Evolutionary conservation across 2,888 invertebrate genomes (phyloP), one percentile per base, ranked within the genome.

Genomic region (Pseudococcus longispinus): DNA sequence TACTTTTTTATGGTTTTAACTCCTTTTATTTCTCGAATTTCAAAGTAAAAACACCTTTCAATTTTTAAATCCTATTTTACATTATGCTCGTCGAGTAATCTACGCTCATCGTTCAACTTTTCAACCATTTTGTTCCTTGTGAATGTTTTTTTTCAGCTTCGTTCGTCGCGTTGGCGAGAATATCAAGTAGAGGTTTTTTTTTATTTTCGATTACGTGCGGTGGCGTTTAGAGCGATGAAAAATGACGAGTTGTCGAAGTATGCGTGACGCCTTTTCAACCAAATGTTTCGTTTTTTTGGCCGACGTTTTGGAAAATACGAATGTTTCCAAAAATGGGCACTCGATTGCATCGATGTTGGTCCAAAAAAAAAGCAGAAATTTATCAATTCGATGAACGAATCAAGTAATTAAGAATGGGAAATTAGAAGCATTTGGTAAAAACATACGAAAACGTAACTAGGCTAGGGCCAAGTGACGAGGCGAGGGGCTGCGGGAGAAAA

Each of bases 1-100:
- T 80, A 80, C 42, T 80, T 80, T 80, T 80, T 80, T 80, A 80
- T 80, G 77, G 77, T 80, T 80, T 80, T 80, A 80, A 80, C 77
- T 80, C 77, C 77, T 42, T 80, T 42, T 80, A 80, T 80, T 80
- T 80, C 77, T 80, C 77, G 42, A 80, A 42, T 80, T 80, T 80
- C 77, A 80, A 42, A 42, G 42, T 42, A 37, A 80, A 80, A 80
- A 42, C 77, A 42, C 42, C 77, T 80, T 80, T 80, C 37, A 80
- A 80, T 80, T 80, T 80, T 42, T 80, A 80, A 80, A 80, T 37
- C 77, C 77, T 80, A 42, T 80, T 80, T 80, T 80, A 42, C 77
- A 80, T 80, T 80, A 20, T 42, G 20, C 77, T 80, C 77, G 42
- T 37, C 18, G 42, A 42, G n/a, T 80, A 70, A 70, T 70, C 26